Evolutionary conservation across 2,888 invertebrate genomes (phyloP), one percentile per base, ranked within the genome.

Genomic region (Papilio gigon): DNA sequence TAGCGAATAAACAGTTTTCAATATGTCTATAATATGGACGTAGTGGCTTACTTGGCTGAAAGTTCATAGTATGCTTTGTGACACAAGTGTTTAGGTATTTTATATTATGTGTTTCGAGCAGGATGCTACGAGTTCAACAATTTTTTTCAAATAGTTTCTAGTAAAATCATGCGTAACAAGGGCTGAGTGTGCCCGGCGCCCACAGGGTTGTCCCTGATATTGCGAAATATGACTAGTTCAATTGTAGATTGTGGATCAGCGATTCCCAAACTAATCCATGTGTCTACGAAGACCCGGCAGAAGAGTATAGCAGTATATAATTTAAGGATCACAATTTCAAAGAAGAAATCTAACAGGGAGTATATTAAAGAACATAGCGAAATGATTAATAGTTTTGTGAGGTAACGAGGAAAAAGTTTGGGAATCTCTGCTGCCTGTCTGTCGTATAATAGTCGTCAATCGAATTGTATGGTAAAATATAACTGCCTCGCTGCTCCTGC

Each of bases 401-500:
- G 40, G 5, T 40, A 40, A 40, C 3, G 14, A 40, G n/a, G 14
- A 40, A 40, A n/a, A 40, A 40, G 40, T 40, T 40, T 40, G 40
- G n/a, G 40, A 40, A 40, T 11, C 22, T 9, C 12, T 12, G 22
- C 8, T 44, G 20, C 6, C 5, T 17, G 20, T 20, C n/a, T n/a
- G n/a, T n/a, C n/a, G 42, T 30, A 33, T 27, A 44, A 22, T 17
- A 47, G n/a, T 35, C n/a, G 30, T 1, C 30, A 22, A 22, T 47
- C 58, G 50, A 47, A 42, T 59, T 70, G 53, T 53, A 71, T 65
- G 67, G 59, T 69, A 65, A 65, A 68, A 80, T 80, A 78, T 74
- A 75, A 80, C 81, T 79, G 73, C 71, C 75, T 73, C 70, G 71
- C 75, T 74, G 70, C 72, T 67, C 71, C 63, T 69, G 72, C 76